Evolutionary conservation across 2,797 vertebrate species (phyloP).

Genomic region (Orestias chungarensis): DNA sequence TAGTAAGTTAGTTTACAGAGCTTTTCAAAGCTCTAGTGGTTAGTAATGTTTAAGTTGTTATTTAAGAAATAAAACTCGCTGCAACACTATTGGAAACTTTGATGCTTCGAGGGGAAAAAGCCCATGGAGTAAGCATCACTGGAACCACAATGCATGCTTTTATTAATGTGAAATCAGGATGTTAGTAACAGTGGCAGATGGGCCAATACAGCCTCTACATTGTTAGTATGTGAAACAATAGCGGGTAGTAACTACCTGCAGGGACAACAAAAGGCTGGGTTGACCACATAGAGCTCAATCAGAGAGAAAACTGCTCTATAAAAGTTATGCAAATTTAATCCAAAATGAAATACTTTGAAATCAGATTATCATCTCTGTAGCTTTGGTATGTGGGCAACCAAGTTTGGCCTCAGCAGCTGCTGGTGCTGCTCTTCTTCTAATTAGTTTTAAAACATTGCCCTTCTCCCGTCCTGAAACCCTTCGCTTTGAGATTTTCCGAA

Average conservation of each 20-base stretch:
- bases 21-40: slow-evolving; percentile 44
- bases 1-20: slow-evolving; percentile 74
- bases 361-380: slow-evolving; percentile 5
- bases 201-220: slow-evolving; percentile 24
- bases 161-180: slow-evolving; percentile 20
- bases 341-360: slow-evolving; percentile 6
- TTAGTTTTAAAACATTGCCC: slow-evolving; percentile 39
- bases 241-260: slow-evolving; percentile 44
- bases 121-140: slow-evolving; percentile 10
- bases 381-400: slow-evolving; percentile 58
- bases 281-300: slow-evolving; percentile 58
- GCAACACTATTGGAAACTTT: background rate
- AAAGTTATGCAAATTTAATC: slow-evolving; percentile 20
- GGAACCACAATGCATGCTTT: slow-evolving; percentile 41
- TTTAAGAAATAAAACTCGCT: background rate
- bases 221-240: slow-evolving; percentile 50
- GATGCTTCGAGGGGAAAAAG: background rate
- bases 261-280: slow-evolving; percentile 47
- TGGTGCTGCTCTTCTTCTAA: slow-evolving; percentile 27
- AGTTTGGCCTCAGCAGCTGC: slow-evolving; percentile 34
- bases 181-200: slow-evolving; percentile 58
- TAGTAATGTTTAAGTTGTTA: slow-evolving; percentile 54
- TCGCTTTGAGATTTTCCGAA: slow-evolving; percentile 16
- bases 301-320: slow-evolving; percentile 8
- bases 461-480: slow-evolving; percentile 66